These are phyloP conservation scores for Myrmecophaga tridactyla DNA, from an alignment of 2,113 vertebrate genomes.

Conservation along the genomic window DNA sequence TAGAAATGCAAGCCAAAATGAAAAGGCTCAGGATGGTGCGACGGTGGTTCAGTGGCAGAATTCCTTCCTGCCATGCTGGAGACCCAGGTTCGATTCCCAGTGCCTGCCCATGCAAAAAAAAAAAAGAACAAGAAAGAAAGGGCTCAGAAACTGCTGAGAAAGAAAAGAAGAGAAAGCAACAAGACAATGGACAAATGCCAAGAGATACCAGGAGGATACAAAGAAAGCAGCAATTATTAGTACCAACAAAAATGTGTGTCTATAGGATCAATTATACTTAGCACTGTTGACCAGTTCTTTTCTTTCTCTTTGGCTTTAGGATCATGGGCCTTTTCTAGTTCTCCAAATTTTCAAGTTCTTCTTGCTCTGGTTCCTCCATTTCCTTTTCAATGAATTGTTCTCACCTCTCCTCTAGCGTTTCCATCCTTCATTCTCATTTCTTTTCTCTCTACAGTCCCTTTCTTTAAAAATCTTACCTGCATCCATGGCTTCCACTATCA, in stretches of 20 bases:
- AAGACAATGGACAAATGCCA: background rate
- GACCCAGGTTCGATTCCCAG: no score
- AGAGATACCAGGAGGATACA: background rate
- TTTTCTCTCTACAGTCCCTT: background rate
- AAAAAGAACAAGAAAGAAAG: no score
- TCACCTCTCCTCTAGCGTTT: background rate
- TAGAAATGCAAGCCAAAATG: slow-evolving; percentile 20
- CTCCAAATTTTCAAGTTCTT: background rate
- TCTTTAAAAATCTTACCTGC: background rate
- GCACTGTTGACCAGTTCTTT: background rate
- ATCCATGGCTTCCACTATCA: background rate
- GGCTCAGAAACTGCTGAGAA: no score
- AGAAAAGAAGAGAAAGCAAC: background rate
- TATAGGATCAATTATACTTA: background rate
- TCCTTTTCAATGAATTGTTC: slow-evolving; percentile 11
- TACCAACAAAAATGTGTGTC: no score
- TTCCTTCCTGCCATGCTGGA: no score
- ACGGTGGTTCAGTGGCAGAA: no score
- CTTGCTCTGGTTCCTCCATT: background rate
- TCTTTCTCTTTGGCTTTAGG: background rate
- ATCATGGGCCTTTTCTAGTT: background rate
- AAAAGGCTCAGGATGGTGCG: slow-evolving; percentile 28
- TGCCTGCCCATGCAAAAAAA: no score
- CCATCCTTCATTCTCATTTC: background rate
- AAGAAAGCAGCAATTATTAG: background rate